A percentile compares a stretch with the other conserved stretches of the same genome.
These are phyloP conservation scores for Cynoglossus semilaevis DNA, from an alignment of 2,113 vertebrate genomes.

Conservation along the genomic window DNA sequence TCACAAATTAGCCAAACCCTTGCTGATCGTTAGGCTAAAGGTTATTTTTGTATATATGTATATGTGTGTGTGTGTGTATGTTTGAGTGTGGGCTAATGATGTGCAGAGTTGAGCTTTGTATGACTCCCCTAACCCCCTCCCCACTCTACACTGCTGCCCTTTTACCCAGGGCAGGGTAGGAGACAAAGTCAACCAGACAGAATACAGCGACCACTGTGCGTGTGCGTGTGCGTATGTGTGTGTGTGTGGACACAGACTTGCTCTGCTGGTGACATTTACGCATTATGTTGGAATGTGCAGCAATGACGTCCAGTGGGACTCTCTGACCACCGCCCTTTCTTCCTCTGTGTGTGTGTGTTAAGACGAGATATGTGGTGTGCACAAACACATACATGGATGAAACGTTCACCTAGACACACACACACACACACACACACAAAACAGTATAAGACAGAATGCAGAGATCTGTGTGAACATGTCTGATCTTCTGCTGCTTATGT, in stretches of 20 bases:
- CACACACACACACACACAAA: constrained; percentile 24
- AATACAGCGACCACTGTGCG: constrained; percentile 5
- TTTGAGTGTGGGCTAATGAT: constrained; percentile 40
- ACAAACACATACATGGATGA: constrained; percentile 30
- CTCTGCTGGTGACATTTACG: constrained; percentile 46
- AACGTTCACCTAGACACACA: constrained; percentile 34
- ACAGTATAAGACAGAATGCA: not conserved
- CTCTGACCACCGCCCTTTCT: constrained; percentile 11
- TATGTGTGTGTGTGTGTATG: too few species aligned
- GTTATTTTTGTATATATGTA: too few species aligned
- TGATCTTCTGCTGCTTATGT: too few species aligned
- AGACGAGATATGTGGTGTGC: constrained; percentile 34
- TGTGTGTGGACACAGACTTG: constrained; percentile 24
- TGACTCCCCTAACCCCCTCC: constrained; percentile 9
- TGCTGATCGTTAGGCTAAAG: too few species aligned
- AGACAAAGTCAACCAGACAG: constrained; percentile 69
- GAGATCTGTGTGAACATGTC: too few species aligned
- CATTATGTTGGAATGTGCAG: constrained; percentile 47
- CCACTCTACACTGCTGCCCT: constrained; percentile 42
- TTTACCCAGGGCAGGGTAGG: constrained; percentile 62
- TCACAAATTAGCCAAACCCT: too few species aligned
- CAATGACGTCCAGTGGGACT: constrained; percentile 32
- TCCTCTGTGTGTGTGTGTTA: constrained; percentile 15
- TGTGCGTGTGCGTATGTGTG: constrained; percentile 4
- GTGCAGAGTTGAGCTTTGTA: constrained; percentile 40